Evolutionary conservation across 2,113 vertebrate genomes (phyloP), one percentile per base, ranked within the genome.

Genomic region (Sinocyclocheilus anshuiensis): DNA sequence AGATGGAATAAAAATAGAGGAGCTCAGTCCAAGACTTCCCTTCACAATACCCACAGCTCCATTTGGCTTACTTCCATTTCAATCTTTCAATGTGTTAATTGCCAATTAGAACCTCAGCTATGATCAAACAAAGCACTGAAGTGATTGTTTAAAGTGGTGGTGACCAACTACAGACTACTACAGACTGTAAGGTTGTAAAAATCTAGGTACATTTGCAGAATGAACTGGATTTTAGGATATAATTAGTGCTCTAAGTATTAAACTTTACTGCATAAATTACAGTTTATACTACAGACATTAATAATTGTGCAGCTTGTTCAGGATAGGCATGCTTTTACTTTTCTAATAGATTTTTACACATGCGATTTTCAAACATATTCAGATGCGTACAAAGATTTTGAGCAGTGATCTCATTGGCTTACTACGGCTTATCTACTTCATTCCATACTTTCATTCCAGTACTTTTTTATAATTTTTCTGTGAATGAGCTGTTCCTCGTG

Each of bases 1-100:
- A 29, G 59, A 18, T 22, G 18, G 50, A 90, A 88, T 89, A 87
- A 88, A 86, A 90, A 89, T 88, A 91, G 91, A 77, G 12, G 9
- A 74, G 20, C 36, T 12, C 71, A 22, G 22, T 24, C 16, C 57
- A 53, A 24, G 26, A 79, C 18, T 24, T 50, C n/a, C 33, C 61
- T 6, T 67, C n/a, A 81, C 42, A 65, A 48, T 81, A 48, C 42
- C 39, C 39, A 48, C 16, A n/a, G 53, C 36, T 81, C 36, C 2
- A 6, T 13, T 42, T 45, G 78, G 36, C 36, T 39, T 59, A 59
- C 53, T 90, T 79, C 85, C 87, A 88, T 86, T 33, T 50, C 3
- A 15, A 7, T 7, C n/a, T 65, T 12, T 20, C 22, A 36, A 18
- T 36, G 74, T 42, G 55, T 12, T 74, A 13, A 74, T 6, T 42